These are phyloP conservation scores for Macropis europaea DNA, from an alignment of 2,888 invertebrate species.

Conservation along the genomic window DNA sequence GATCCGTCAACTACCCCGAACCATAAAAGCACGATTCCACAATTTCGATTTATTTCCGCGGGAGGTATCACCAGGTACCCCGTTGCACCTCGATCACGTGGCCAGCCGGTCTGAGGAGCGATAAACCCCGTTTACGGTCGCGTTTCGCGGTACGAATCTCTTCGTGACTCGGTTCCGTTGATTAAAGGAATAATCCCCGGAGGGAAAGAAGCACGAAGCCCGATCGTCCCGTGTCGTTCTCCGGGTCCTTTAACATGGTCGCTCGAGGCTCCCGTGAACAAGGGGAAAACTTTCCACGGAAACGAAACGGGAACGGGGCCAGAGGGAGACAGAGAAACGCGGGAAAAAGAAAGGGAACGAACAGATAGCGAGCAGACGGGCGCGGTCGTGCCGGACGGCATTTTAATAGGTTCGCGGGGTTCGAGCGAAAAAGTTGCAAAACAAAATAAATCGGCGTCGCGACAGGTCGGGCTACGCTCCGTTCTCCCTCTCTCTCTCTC, in stretches of 20 bases:
- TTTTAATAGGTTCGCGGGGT: constrained; percentile 63
- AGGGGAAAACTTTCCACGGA: constrained; percentile 50
- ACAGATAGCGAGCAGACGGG: constrained; percentile 58
- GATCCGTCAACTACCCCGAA: too few relatives aligned
- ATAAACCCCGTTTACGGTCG: constrained; percentile 24
- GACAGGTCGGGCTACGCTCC: constrained; percentile 43
- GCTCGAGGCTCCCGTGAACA: constrained; percentile 25
- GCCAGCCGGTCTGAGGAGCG: neutral
- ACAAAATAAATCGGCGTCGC: constrained; percentile 59
- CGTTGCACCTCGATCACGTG: too few relatives aligned
- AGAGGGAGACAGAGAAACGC: neutral
- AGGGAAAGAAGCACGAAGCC: neutral
- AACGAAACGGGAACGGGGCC: constrained; percentile 42
- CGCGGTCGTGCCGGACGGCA: constrained; percentile 60
- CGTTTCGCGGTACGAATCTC: constrained; percentile 9
- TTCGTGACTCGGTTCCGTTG: constrained; percentile 33
- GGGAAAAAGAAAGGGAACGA: constrained; percentile 42
- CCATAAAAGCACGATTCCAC: too few relatives aligned
- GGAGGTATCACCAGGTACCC: too few relatives aligned
- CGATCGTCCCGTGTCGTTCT: constrained; percentile 32
- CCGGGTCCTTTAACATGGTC: constrained; percentile 23
- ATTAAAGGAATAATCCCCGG: constrained; percentile 43
- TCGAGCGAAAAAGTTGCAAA: constrained; percentile 58
- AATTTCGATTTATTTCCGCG: too few relatives aligned
- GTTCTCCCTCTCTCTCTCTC: neutral